A percentile compares a stretch with the other conserved stretches of the same genome.
phyloP scores from a whole-genome alignment of 2,113 vertebrate species.

The Grantiella picta region DNA sequence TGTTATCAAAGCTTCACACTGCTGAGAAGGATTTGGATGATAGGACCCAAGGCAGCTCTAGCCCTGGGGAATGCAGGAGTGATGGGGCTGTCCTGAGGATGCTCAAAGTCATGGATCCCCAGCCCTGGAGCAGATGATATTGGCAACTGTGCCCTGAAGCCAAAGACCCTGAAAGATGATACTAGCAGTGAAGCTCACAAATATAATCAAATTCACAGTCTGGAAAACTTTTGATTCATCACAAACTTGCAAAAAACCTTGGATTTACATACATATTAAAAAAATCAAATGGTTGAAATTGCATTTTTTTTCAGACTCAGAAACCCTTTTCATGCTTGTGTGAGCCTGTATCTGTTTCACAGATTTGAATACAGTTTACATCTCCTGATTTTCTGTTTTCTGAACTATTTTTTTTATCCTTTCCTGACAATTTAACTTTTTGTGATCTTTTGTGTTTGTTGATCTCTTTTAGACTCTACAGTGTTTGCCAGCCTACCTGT shows the following conservation, averaged over 20 bases:
- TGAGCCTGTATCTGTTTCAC: background rate
- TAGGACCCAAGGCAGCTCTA: background rate
- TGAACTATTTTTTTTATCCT: background rate
- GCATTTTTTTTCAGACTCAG: background rate
- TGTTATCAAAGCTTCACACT: background rate
- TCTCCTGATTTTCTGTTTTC: background rate
- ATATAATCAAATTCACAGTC: background rate
- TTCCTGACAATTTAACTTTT: background rate
- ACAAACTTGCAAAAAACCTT: background rate
- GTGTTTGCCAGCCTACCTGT: background rate
- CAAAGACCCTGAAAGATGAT: background rate
- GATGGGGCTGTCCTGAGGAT: background rate
- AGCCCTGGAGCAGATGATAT: background rate
- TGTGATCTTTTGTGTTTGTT: background rate
- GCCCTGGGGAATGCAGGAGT: background rate
- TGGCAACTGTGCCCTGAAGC: background rate
- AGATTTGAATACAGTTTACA: background rate
- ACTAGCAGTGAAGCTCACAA: background rate
- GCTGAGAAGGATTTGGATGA: background rate
- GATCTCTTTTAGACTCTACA: background rate
- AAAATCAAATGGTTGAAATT: background rate
- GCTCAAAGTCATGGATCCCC: background rate
- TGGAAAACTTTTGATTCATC: background rate
- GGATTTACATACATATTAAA: conserved; percentile 31
- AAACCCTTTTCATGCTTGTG: background rate